Base-by-base conservation (phyloP, 2,113 vertebrate genomes). In the Siniperca knerii region DNA sequence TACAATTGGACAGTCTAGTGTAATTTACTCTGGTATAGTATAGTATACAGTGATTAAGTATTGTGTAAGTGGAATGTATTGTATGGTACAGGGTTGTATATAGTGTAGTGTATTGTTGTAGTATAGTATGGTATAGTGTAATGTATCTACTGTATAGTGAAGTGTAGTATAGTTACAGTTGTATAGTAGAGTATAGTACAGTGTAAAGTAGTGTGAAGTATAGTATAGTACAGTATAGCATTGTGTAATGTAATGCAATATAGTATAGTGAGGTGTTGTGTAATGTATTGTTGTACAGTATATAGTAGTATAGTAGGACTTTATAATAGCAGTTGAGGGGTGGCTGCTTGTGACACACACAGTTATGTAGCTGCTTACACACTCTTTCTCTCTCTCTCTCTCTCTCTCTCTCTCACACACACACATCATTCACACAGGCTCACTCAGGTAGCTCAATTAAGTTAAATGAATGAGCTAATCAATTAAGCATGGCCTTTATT, bases 391-490 rank as follows among this genome's bases (percentile, higher is more conserved):
- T 6, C 48, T 52, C 4, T 1, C 54, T 42, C 42, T 44, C 44
- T 44, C 44, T 40, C 40, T 29, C 29, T 29, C 29, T 29, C 29
- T 29, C 25, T 23, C 54, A 15, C 68, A 37, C 76, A 65, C 54
- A 62, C 23, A 10, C 72, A 66, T 60, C 72, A 61, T 21, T 70
- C 67, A 73, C 50, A 44, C 4, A 4, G n/a, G 18, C 48, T 68
- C 77, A 58, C 46, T 79, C 50, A 74, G 83, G 75, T 75, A 33
- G 62, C 85, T 79, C 86, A 92, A 91, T 96, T 93, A 92, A 21
- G 74, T 83, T 93, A 93, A 94, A 90, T 94, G 87, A 93, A 92
- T 57, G 57, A 72, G 74, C 75, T 92, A 91, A 95, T 95, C 84
- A 93, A 95, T 95, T 94, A 95, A 90, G 83, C 83, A 90, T 90